phyloP scores from a whole-genome alignment of 2,113 vertebrate genomes.

The Girardinichthys multiradiatus region DNA sequence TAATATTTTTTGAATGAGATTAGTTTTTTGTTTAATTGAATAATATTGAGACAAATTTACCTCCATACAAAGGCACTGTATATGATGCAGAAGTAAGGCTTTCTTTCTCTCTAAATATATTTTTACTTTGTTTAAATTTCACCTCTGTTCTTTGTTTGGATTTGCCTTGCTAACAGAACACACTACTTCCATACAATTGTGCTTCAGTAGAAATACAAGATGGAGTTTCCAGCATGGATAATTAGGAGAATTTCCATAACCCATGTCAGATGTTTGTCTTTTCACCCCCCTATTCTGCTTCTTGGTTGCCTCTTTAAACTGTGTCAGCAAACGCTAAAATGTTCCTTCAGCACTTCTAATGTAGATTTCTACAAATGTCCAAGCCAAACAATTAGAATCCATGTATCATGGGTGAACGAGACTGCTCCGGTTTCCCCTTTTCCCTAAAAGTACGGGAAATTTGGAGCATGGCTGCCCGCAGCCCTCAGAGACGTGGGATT shows the following conservation, averaged over 20 bases:
- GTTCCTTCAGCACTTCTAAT: slow-evolving; percentile 72
- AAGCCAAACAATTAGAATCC: slow-evolving; percentile 56
- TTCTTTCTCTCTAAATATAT: background rate
- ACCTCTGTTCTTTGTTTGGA: slow-evolving; percentile 3
- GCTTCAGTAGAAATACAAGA: slow-evolving; percentile 36
- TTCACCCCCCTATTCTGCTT: slow-evolving; percentile 38
- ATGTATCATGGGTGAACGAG: slow-evolving; percentile 25
- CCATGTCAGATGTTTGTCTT: slow-evolving; percentile 74
- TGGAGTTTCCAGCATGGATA: slow-evolving; percentile 65
- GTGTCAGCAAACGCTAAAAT: slow-evolving; percentile 64
- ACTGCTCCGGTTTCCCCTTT: slow-evolving; percentile 48
- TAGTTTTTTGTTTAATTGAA: too few relatives aligned
- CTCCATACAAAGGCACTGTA: too few relatives aligned
- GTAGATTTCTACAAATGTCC: slow-evolving; percentile 57
- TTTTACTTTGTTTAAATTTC: background rate
- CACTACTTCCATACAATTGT: slow-evolving; percentile 31
- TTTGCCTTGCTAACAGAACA: slow-evolving; percentile 31
- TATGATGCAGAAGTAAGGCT: background rate
- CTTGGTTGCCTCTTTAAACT: slow-evolving; percentile 49
- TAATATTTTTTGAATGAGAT: too few relatives aligned
- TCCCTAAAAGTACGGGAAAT: slow-evolving; percentile 48
- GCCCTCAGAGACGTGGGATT: slow-evolving; percentile 33
- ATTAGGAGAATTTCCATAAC: slow-evolving; percentile 70
- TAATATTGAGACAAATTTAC: too few relatives aligned
- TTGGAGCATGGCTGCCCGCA: slow-evolving; percentile 36